Base-by-base conservation (phyloP, 53 echinoderm and acorn worm genomes). In the Pentamera pediparva region DNA sequence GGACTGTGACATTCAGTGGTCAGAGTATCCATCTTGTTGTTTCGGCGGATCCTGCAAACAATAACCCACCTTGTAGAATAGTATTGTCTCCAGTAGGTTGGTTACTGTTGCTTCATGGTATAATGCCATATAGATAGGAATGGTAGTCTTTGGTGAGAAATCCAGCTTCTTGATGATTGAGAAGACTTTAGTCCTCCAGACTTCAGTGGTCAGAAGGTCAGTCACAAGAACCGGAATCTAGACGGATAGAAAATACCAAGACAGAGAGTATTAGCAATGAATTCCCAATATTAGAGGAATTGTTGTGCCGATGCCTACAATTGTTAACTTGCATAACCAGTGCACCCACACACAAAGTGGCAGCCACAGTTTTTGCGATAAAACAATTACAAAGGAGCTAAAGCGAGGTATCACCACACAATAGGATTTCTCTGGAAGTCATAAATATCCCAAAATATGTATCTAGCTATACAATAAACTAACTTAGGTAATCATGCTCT, bases 91-190 rank as follows among this genome's bases (percentile, higher is more conserved):
- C 35, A 94, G 58, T 12, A 94, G 75, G 59, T 90, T 94, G 19
- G 76, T 69, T 17, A 94, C 70, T 19, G 90, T 90, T 22, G 94
- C 94, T 60, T 94, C 94, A 73, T 94, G 94, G 76, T 93, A 93
- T 31, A 93, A 78, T 13, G 86, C 78, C 89, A 93, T 93, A 81
- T 93, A 93, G 0, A 93, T 69, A 10, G 89, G 80, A 63, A 93
- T 83, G 45, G 93, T 93, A 9, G 82, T 89, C 29, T 82, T 89
- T 39, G 89, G 93, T 39, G 89, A 84, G 82, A 93, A 89, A 72
- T 93, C 37, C 76, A 89, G 80, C 48, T 87, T 89, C 65, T 86
- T 52, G 29, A 89, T 93, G 76, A 93, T 74, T 18, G 86, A 83
- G 70, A 89, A 93, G 32, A 93, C 84, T 18, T 93, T 84, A 76